A percentile compares a stretch with the other conserved stretches of the same genome.
These are phyloP conservation scores for Caenorhabditis inopinata DNA, from an alignment of 1,140 invertebrate species.

Conservation along the genomic window DNA sequence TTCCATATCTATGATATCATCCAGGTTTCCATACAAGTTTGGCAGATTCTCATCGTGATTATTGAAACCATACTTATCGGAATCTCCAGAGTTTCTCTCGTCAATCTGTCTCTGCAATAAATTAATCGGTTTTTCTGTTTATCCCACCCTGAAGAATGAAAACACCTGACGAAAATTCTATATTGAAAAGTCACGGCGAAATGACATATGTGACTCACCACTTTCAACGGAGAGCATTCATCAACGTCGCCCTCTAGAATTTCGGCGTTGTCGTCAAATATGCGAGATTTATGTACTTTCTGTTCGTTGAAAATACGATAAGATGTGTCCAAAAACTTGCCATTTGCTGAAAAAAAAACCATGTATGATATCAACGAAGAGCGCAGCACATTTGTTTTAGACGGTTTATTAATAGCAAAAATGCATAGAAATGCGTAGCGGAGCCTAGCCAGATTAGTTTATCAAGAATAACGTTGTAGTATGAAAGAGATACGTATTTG, in stretches of 20 bases:
- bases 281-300: constrained; percentile 47
- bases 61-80: constrained; percentile 36
- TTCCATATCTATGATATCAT: constrained; percentile 30
- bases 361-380: too few species aligned
- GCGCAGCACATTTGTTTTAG: too few species aligned
- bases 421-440: too few species aligned
- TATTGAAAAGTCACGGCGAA: background rate
- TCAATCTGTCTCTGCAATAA: constrained; percentile 28
- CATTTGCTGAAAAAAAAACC: constrained; percentile 44
- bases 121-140: constrained; percentile 22
- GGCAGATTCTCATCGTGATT: constrained; percentile 21
- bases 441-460: too few species aligned
- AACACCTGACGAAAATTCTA: constrained; percentile 3
- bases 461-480: too few species aligned
- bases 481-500: too few species aligned
- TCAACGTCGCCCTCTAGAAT: constrained; percentile 35
- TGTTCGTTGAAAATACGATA: constrained; percentile 54
- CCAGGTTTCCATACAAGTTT: constrained; percentile 40
- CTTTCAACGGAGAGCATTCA: constrained; percentile 40
- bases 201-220: constrained; percentile 30
- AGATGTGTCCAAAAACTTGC: constrained; percentile 52
- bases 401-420: too few species aligned
- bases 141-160: background rate
- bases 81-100: constrained; percentile 11
- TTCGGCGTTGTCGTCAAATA: constrained; percentile 30